phyloP scores from a whole-genome alignment of 2,113 vertebrate genomes.

The Rhea americana region DNA sequence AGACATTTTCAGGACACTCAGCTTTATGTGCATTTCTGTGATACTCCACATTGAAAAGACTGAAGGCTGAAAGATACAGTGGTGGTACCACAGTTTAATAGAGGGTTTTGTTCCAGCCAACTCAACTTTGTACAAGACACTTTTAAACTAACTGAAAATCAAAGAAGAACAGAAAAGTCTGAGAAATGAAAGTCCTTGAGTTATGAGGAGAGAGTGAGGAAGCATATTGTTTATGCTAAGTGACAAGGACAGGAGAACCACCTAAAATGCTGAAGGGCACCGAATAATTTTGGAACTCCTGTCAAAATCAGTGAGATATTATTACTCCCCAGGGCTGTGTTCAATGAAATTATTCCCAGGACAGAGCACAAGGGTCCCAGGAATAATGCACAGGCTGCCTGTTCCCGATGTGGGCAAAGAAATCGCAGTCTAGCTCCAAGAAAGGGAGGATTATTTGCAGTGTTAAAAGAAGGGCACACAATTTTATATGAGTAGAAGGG shows the following conservation, averaged over 20 bases:
- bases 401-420: background rate
- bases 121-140: background rate
- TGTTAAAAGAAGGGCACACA: background rate
- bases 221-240: background rate
- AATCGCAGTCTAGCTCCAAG: background rate
- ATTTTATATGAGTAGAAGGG: background rate
- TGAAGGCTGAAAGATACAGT: background rate
- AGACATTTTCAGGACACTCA: background rate
- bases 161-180: background rate
- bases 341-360: background rate
- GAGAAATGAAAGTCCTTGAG: background rate
- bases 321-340: background rate
- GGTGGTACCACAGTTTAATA: fast-evolving
- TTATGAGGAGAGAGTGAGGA: background rate
- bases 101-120: background rate
- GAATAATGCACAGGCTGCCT: background rate
- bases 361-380: background rate
- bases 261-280: background rate
- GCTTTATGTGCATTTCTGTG: background rate
- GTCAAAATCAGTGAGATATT: background rate
- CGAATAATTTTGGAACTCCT: background rate
- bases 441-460: background rate
- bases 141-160: background rate
- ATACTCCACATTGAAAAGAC: background rate
- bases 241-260: background rate